Percentiles rank a stretch among this genome's conserved stretches.
Evolutionary conservation across 64 coral and sea anemone genomes (phyloP).

Genomic region (Platygyra sinensis): DNA sequence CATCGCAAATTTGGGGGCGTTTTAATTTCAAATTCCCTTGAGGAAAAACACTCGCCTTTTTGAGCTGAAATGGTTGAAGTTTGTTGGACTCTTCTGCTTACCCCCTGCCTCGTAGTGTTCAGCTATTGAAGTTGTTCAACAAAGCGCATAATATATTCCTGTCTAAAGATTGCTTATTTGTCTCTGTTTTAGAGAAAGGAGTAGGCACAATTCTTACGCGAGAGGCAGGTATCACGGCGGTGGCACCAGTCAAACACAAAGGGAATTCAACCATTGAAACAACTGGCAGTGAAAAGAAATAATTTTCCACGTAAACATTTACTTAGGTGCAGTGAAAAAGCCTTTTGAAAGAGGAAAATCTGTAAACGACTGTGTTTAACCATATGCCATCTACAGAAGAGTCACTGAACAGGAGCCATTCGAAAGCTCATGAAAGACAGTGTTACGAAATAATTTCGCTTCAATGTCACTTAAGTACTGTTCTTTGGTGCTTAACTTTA

Average conservation of each 20-base stretch:
- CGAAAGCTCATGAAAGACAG: not conserved
- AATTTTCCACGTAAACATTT: slow-evolving; percentile 49
- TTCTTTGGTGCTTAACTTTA: not conserved
- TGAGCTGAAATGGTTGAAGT: too few species aligned
- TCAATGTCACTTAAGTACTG: slow-evolving; percentile 29
- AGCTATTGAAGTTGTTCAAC: not conserved
- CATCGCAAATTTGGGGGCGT: too few species aligned
- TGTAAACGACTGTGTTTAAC: slow-evolving; percentile 42
- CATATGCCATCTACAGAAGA: slow-evolving; percentile 32
- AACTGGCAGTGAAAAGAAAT: slow-evolving; percentile 46
- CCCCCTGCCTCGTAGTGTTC: not conserved
- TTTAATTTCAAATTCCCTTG: too few species aligned
- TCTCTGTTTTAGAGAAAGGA: not conserved
- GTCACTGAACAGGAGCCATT: slow-evolving; percentile 1
- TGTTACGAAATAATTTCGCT: not conserved
- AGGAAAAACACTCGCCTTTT: too few species aligned
- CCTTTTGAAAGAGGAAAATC: slow-evolving; percentile 39
- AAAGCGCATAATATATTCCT: not conserved
- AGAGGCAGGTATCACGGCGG: not conserved
- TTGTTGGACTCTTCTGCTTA: too few species aligned
- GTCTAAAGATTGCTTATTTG: slow-evolving; percentile 1
- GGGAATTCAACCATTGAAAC: slow-evolving; percentile 12
- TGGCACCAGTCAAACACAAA: slow-evolving; percentile 33
- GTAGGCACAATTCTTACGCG: not conserved
- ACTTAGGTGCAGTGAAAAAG: slow-evolving; percentile 44